A percentile compares a stretch with the other conserved stretches of the same genome.
Conservation (phyloP, 2,113 vertebrate genomes). For the Aleadryas rufinucha region DNA sequence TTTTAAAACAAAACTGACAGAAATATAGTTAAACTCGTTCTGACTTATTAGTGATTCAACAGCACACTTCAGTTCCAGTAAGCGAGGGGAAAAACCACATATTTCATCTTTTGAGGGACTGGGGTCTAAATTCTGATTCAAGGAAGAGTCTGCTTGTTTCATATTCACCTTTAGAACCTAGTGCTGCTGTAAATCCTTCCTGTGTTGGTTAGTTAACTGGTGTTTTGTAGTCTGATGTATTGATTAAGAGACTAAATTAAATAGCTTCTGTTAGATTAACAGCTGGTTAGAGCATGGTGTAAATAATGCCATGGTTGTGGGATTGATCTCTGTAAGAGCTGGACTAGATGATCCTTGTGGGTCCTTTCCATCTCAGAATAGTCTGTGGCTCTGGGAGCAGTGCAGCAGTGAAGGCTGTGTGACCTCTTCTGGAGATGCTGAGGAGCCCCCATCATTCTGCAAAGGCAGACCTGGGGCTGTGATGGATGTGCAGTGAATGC, state of each 20-base stretch:
- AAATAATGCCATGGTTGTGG: neutral
- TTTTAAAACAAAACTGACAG: neutral
- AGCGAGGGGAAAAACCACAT: neutral
- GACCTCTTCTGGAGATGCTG: neutral
- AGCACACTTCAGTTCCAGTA: neutral
- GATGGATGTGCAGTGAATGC: neutral
- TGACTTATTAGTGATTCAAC: neutral
- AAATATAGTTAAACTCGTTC: neutral
- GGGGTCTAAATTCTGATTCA: neutral
- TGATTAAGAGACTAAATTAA: conserved; percentile 19
- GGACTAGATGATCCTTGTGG: neutral
- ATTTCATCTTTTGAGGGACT: neutral
- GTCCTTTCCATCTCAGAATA: neutral
- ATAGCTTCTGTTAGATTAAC: neutral
- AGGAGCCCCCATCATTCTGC: neutral
- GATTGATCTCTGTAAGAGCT: neutral
- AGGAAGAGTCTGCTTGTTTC: neutral
- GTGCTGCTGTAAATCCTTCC: neutral
- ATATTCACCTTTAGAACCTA: neutral
- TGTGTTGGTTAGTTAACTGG: neutral
- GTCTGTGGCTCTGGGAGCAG: neutral
- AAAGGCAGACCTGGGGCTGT: neutral
- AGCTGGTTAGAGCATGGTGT: neutral
- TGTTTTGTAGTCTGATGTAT: neutral
- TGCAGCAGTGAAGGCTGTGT: neutral